phyloP scores from a whole-genome alignment of 1,140 invertebrate genomes.

The Delia radicum region DNA sequence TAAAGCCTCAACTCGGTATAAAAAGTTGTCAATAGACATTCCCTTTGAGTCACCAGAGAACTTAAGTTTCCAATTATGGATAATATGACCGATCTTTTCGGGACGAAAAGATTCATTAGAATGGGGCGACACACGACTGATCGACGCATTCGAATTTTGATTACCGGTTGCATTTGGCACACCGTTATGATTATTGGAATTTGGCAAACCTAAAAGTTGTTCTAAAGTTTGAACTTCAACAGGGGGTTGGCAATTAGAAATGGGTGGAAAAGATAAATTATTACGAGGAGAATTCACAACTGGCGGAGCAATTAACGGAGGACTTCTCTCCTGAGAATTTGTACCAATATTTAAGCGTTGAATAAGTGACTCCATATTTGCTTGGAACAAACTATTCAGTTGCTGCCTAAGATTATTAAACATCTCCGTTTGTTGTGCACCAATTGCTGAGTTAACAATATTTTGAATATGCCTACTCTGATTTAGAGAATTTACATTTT shows the following conservation, averaged over 20 bases:
- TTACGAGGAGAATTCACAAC: background rate
- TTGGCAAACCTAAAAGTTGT: background rate
- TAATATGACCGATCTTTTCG: background rate
- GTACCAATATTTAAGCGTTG: background rate
- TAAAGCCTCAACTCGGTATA: constrained; percentile 3
- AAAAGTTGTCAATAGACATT: constrained; percentile 5
- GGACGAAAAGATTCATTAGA: background rate
- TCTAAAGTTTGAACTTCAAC: background rate
- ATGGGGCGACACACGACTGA: background rate
- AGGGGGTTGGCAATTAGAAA: background rate
- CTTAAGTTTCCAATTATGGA: constrained; percentile 15
- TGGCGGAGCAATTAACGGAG: too few relatives aligned
- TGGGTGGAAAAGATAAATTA: too few relatives aligned
- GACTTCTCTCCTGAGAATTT: background rate
- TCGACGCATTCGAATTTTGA: background rate
- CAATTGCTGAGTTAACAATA: background rate
- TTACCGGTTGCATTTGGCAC: background rate
- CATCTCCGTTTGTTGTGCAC: background rate
- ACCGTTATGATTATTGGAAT: background rate
- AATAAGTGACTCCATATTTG: background rate
- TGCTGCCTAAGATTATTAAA: background rate
- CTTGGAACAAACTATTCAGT: background rate
- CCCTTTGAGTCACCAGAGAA: background rate
- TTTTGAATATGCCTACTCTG: background rate
- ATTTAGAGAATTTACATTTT: background rate